phyloP scores from a whole-genome alignment of 2,113 vertebrate genomes.

The Sphaerodactylus townsendi region DNA sequence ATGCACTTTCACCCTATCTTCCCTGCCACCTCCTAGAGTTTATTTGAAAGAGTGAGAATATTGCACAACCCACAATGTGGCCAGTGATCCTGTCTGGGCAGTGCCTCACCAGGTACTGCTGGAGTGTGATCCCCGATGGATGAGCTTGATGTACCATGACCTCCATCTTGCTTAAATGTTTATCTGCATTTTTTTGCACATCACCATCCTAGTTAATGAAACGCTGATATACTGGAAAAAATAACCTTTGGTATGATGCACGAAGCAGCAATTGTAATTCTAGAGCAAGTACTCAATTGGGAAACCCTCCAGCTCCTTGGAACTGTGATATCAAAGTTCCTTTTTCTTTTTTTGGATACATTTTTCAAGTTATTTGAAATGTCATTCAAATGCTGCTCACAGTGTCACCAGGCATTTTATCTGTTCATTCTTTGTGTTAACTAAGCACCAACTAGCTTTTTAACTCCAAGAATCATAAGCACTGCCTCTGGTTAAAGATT shows the following conservation, averaged over 20 bases:
- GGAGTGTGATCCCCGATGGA: not conserved
- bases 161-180: not conserved
- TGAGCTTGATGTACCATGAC: not conserved
- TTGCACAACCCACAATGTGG: no score
- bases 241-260: not conserved
- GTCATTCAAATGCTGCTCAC: conserved; percentile 19
- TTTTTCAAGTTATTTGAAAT: conserved; percentile 42
- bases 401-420: conserved; percentile 24
- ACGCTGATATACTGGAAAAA: not conserved
- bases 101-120: no score
- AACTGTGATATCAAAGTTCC: conserved; percentile 18
- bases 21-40: no score
- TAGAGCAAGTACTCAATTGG: conserved; percentile 16
- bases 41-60: no score
- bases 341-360: not conserved
- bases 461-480: conserved; percentile 34
- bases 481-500: conserved; percentile 32
- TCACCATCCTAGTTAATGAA: not conserved
- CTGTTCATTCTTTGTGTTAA: conserved; percentile 19
- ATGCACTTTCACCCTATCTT: no score
- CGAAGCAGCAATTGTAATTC: not conserved
- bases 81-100: no score
- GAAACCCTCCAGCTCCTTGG: conserved; percentile 12
- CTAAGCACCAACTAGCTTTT: conserved; percentile 29
- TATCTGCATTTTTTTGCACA: not conserved